Evolutionary conservation across 2,888 invertebrate species (phyloP).

Genomic region (Meandrusa payeni): DNA sequence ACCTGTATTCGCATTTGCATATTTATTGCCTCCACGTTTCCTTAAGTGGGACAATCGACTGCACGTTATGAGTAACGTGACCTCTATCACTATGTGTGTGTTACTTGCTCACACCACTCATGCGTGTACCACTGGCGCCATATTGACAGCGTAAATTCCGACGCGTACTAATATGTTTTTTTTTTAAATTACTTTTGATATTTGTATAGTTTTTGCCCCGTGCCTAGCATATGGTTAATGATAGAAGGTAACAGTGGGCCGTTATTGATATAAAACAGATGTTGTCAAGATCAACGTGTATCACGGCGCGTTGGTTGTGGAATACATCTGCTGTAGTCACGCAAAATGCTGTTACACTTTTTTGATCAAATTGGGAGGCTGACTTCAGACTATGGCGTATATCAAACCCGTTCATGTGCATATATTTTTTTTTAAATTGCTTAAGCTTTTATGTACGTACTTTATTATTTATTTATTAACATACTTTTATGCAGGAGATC

Average conservation of each 20-base stretch:
- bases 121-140: constrained; percentile 36
- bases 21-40: constrained; percentile 54
- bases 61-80: constrained; percentile 41
- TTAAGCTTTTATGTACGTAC: no score
- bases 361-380: no score
- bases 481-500: no score
- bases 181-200: constrained; percentile 30
- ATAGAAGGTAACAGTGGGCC: constrained; percentile 29
- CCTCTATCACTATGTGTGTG: constrained; percentile 37
- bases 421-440: no score
- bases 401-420: no score
- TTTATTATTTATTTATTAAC: no score
- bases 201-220: constrained; percentile 33
- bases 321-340: constrained; percentile 18
- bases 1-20: constrained; percentile 53
- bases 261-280: constrained; percentile 35
- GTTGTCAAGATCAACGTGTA: constrained; percentile 21
- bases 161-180: constrained; percentile 32
- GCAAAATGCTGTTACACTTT: no score
- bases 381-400: no score
- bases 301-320: constrained; percentile 2
- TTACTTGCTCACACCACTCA: constrained; percentile 32
- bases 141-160: constrained; percentile 42
- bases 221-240: constrained; percentile 42
- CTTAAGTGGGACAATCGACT: constrained; percentile 45